Percentiles rank a stretch among this genome's conserved stretches.
Evolutionary conservation across 2,113 vertebrate species (phyloP).

Genomic region (Neogale vison): DNA sequence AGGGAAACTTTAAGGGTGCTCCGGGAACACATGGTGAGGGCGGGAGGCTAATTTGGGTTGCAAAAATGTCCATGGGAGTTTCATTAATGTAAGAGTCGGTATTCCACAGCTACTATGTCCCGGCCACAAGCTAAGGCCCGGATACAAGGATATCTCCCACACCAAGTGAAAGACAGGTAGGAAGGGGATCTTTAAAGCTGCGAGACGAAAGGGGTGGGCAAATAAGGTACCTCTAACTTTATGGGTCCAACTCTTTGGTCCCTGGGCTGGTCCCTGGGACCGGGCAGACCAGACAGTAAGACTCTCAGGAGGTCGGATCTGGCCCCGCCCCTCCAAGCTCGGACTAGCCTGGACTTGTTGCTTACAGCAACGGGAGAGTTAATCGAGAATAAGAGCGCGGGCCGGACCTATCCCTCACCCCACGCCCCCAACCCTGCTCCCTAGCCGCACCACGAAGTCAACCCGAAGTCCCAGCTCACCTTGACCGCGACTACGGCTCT

Average conservation of each 20-base stretch:
- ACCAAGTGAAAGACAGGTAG: background rate
- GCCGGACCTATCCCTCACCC: background rate
- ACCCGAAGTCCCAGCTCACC: slow-evolving; percentile 56
- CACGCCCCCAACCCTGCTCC: background rate
- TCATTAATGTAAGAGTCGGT: background rate
- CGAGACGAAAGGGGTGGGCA: background rate
- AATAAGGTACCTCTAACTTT: background rate
- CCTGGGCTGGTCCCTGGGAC: background rate
- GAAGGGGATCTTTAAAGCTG: background rate
- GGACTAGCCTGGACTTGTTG: slow-evolving; percentile 54
- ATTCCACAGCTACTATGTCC: background rate
- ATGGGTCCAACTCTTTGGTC: background rate
- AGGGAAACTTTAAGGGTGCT: background rate
- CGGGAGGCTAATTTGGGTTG: background rate
- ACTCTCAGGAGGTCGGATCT: background rate
- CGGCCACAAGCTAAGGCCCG: background rate
- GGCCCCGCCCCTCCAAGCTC: slow-evolving; percentile 40
- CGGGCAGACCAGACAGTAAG: rapidly evolving
- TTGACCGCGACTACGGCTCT: slow-evolving; percentile 42
- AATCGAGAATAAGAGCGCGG: background rate
- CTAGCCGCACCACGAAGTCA: too few species aligned
- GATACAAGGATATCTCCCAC: background rate
- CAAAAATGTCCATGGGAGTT: background rate
- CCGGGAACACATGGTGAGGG: background rate
- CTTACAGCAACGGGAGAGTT: background rate